Evolutionary conservation across 2,888 invertebrate genomes (phyloP).

Genomic region (Parthenolecanium corni): DNA sequence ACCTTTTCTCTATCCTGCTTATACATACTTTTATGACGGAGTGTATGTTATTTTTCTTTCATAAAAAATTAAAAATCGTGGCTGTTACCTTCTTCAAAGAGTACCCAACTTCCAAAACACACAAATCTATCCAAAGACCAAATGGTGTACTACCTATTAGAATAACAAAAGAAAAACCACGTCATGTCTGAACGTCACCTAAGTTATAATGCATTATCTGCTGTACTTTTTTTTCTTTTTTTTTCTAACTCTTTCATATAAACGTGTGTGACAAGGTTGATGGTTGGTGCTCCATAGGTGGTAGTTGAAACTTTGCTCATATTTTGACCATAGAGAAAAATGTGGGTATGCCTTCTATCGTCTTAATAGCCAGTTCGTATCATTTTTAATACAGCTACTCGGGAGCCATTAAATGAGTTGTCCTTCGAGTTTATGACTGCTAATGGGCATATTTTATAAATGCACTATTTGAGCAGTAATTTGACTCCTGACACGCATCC

Average conservation of each 20-base stretch:
- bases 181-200: slow-evolving; percentile 27
- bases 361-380: neutral
- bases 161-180: slow-evolving; percentile 29
- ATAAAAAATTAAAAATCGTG: slow-evolving; percentile 16
- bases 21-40: neutral
- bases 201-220: slow-evolving; percentile 22
- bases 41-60: slow-evolving; percentile 18
- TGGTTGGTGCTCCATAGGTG: slow-evolving; percentile 19
- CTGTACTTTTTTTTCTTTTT: slow-evolving; percentile 8
- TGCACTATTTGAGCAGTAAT: neutral
- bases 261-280: slow-evolving; percentile 22
- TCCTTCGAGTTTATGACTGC: slow-evolving; percentile 20
- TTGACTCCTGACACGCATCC: neutral
- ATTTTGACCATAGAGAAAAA: slow-evolving; percentile 21
- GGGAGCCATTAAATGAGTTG: slow-evolving; percentile 23
- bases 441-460: neutral
- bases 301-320: slow-evolving; percentile 26
- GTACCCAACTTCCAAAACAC: slow-evolving; percentile 20
- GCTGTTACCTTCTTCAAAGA: neutral
- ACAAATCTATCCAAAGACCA: slow-evolving; percentile 14
- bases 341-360: slow-evolving; percentile 23
- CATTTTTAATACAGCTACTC: slow-evolving; percentile 3
- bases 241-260: slow-evolving; percentile 1
- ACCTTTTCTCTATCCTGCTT: neutral
- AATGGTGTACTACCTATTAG: slow-evolving; percentile 6